These are phyloP conservation scores for Leptopilina drosophilae DNA, from an alignment of 2,888 invertebrate genomes.

Conservation along the genomic window DNA sequence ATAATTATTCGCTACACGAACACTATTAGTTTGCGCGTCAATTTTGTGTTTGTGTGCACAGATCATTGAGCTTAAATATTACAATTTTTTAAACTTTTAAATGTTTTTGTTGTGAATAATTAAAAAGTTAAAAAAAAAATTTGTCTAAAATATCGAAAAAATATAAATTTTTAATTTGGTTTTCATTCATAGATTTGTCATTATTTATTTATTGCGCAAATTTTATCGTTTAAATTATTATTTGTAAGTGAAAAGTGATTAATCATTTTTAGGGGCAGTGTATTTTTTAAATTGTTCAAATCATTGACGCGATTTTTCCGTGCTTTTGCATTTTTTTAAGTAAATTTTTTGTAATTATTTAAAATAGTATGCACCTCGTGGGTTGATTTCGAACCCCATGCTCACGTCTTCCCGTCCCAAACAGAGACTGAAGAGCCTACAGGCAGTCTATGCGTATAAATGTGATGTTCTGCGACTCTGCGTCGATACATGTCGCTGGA, in stretches of 20 bases:
- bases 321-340: conserved; percentile 10
- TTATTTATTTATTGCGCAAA: neutral
- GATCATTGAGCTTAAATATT: conserved; percentile 22
- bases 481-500: conserved; percentile 28
- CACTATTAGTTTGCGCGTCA: conserved; percentile 26
- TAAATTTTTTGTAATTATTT: conserved; percentile 39
- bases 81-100: neutral
- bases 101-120: neutral
- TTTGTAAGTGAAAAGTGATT: neutral
- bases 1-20: conserved; percentile 38
- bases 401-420: conserved; percentile 71
- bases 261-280: conserved; percentile 10
- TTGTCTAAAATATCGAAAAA: neutral
- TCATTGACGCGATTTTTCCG: conserved; percentile 27
- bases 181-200: neutral
- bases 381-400: conserved; percentile 64
- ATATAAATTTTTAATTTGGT: conserved; percentile 15
- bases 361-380: conserved; percentile 60
- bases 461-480: conserved; percentile 58
- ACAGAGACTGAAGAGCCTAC: conserved; percentile 72
- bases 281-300: conserved; percentile 4
- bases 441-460: conserved; percentile 70
- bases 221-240: neutral
- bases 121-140: neutral
- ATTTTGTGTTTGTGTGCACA: neutral